Conservation (phyloP, 2,113 vertebrate species). For the Motacilla tschutschensis region DNA sequence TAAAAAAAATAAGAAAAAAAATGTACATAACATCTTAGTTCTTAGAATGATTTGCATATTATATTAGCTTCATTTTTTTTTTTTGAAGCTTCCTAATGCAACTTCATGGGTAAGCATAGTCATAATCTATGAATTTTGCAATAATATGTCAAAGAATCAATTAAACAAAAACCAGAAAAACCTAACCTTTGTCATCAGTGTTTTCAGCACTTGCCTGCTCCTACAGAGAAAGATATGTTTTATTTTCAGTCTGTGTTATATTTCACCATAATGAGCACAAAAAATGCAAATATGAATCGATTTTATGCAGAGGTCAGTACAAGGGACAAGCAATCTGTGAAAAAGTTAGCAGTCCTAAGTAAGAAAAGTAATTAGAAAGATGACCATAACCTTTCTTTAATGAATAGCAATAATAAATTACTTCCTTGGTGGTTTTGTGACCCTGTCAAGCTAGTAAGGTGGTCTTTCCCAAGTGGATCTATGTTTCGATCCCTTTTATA, state of each 20-base stretch:
- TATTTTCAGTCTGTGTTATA: slow-evolving; percentile 47
- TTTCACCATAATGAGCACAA: slow-evolving; percentile 56
- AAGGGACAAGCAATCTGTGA: slow-evolving; percentile 64
- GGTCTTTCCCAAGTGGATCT: slow-evolving; percentile 24
- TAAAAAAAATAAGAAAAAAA: not conserved
- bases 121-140: not conserved
- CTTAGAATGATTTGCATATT: not conserved
- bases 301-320: slow-evolving; percentile 67
- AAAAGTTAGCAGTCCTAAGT: slow-evolving; percentile 53
- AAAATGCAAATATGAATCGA: slow-evolving; percentile 70
- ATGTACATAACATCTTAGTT: not conserved
- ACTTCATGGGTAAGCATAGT: not conserved
- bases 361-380: slow-evolving; percentile 73
- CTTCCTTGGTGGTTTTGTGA: slow-evolving; percentile 60
- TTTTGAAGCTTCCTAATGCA: not conserved
- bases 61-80: not conserved
- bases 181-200: not conserved
- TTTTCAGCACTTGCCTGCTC: not conserved
- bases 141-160: not conserved
- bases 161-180: not conserved
- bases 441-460: slow-evolving; percentile 60
- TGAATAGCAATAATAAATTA: slow-evolving; percentile 71
- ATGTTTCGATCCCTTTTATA: slow-evolving; percentile 48
- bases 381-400: slow-evolving; percentile 66
- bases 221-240: slow-evolving; percentile 26